These are phyloP conservation scores for Rutilus rutilus DNA, from an alignment of 2,113 vertebrate genomes.

Conservation along the genomic window DNA sequence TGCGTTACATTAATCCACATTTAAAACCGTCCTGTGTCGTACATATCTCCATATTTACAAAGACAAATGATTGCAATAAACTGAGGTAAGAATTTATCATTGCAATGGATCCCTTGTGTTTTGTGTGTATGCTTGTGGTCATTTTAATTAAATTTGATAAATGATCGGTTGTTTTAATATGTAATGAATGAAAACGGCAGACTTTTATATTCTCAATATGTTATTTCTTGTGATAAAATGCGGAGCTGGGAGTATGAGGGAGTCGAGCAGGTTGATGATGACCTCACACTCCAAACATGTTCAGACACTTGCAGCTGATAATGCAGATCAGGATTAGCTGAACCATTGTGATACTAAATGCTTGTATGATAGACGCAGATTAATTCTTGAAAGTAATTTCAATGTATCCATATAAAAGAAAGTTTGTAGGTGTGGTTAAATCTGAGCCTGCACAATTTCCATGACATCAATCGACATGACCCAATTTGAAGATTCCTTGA, in stretches of 20 bases:
- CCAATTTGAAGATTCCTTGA: not conserved
- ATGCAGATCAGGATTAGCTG: not conserved
- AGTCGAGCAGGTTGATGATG: not conserved
- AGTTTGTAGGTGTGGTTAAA: not conserved
- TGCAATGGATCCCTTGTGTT: not conserved
- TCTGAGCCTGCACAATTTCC: not conserved
- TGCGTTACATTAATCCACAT: not conserved
- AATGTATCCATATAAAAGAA: not conserved
- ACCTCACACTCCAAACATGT: not conserved
- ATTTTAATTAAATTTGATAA: slow-evolving; percentile 1
- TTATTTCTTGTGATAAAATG: not conserved
- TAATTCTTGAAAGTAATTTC: not conserved
- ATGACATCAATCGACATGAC: not conserved
- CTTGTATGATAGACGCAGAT: not conserved
- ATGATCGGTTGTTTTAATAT: not conserved
- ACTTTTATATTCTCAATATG: not conserved
- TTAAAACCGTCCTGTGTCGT: not conserved
- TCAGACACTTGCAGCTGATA: not conserved
- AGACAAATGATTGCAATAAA: slow-evolving; percentile 10
- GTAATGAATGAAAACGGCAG: not conserved
- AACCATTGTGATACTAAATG: not conserved
- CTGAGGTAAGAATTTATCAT: not conserved
- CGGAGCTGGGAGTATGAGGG: not conserved
- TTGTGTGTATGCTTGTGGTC: not conserved
- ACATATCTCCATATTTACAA: not conserved